A percentile compares a stretch with the other conserved stretches of the same genome.
phyloP scores from a whole-genome alignment of 2,888 invertebrate genomes.

The Artemia sinica region DNA sequence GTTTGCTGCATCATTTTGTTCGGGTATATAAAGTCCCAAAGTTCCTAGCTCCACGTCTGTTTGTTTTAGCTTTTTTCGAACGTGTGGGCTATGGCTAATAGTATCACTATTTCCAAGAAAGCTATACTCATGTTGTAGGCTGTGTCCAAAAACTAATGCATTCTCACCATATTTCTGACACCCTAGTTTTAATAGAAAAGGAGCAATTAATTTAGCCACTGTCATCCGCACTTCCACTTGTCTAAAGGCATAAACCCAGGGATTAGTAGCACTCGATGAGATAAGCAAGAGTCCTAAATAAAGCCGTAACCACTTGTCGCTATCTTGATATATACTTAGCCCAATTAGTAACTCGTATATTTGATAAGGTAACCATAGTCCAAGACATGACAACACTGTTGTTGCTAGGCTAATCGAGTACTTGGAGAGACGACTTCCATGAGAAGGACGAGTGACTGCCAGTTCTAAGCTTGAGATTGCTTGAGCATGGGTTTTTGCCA shows the following conservation, averaged over 20 bases:
- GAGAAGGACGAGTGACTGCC: neutral
- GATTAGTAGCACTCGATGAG: neutral
- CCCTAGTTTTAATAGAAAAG: neutral
- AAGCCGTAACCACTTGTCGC: neutral
- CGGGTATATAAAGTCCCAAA: neutral
- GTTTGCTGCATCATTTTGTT: neutral
- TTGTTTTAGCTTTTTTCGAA: neutral
- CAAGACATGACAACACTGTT: conserved; percentile 2
- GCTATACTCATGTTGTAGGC: conserved; percentile 9
- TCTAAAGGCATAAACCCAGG: conserved; percentile 10
- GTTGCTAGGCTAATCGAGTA: neutral
- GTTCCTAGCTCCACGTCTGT: neutral
- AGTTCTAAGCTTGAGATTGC: conserved; percentile 6
- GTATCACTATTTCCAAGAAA: conserved; percentile 11
- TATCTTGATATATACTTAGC: neutral
- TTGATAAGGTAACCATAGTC: conserved; percentile 5
- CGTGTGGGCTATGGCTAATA: conserved; percentile 1
- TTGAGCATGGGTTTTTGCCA: conserved; percentile 3
- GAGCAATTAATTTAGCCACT: conserved; percentile 5
- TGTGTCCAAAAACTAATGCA: neutral
- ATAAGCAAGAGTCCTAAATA: neutral
- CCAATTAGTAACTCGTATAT: conserved; percentile 2
- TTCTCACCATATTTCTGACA: neutral
- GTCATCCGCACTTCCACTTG: neutral
- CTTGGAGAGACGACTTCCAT: neutral